Evolutionary conservation across 2,113 vertebrate genomes (phyloP).

Genomic region (Chaetodon trifascialis): DNA sequence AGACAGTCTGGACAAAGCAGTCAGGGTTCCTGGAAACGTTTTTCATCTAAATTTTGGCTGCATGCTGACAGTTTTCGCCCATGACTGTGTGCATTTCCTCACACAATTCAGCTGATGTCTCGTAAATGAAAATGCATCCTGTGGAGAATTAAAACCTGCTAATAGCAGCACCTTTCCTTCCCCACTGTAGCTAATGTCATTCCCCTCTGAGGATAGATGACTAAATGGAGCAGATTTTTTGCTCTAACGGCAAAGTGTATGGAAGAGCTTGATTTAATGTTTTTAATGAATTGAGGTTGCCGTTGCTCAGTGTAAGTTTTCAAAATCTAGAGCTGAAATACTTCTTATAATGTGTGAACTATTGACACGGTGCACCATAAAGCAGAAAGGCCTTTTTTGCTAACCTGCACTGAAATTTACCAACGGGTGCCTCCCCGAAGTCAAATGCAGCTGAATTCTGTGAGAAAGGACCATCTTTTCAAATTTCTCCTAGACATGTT

Average conservation of each 20-base stretch:
- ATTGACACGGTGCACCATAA: background rate
- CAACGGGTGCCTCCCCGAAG: background rate
- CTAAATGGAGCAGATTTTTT: conserved; percentile 17
- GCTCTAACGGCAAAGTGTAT: background rate
- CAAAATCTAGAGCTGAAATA: background rate
- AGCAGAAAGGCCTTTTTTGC: background rate
- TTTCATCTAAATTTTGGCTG: background rate
- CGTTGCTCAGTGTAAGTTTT: background rate
- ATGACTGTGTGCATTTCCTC: background rate
- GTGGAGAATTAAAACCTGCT: conserved; percentile 12
- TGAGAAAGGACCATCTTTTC: background rate
- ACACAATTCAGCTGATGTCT: background rate
- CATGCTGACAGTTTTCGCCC: too few relatives aligned
- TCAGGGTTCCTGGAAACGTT: background rate
- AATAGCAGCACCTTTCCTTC: background rate
- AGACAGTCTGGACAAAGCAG: background rate
- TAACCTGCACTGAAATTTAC: background rate
- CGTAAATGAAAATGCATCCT: background rate
- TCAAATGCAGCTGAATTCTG: background rate
- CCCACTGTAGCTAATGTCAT: background rate
- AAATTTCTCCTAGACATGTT: background rate
- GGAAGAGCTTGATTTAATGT: conserved; percentile 11
- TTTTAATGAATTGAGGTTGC: background rate
- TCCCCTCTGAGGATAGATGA: background rate
- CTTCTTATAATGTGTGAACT: conserved; percentile 5